phyloP scores from a whole-genome alignment of 2,888 invertebrate species.

The Keiferia lycopersicella region DNA sequence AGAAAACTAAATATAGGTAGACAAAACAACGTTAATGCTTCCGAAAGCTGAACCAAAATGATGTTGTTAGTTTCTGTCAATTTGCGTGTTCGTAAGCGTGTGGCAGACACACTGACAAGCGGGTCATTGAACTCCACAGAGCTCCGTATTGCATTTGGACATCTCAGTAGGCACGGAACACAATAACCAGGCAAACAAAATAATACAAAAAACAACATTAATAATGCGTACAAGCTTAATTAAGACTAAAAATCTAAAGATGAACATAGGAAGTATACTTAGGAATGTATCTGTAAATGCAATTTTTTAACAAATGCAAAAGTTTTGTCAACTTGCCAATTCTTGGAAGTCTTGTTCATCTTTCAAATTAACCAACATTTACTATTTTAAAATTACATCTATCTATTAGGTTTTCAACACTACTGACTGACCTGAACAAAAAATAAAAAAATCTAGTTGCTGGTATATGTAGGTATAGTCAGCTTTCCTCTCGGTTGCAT shows the following conservation, averaged over 20 bases:
- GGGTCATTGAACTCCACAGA: slow-evolving; percentile 16
- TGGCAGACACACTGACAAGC: slow-evolving; percentile 49
- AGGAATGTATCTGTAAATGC: background rate
- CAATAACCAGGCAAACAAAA: slow-evolving; percentile 30
- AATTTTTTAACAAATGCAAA: background rate
- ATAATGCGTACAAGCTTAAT: slow-evolving; percentile 16
- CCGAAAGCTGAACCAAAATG: slow-evolving; percentile 30
- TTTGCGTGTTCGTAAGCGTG: slow-evolving; percentile 50
- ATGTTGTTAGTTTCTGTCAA: slow-evolving; percentile 46
- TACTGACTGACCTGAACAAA: slow-evolving; percentile 49
- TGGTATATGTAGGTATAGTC: slow-evolving; percentile 37
- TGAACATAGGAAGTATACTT: slow-evolving; percentile 20
- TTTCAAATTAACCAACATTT: slow-evolving; percentile 22
- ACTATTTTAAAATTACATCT: slow-evolving; percentile 29
- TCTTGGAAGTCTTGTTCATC: slow-evolving; percentile 27
- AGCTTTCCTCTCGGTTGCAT: slow-evolving; percentile 36
- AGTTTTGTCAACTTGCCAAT: slow-evolving; percentile 16
- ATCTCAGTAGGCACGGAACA: slow-evolving; percentile 28
- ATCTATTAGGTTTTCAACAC: slow-evolving; percentile 37
- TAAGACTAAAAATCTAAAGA: slow-evolving; percentile 23
- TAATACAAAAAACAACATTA: slow-evolving; percentile 21
- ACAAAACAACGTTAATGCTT: slow-evolving; percentile 21
- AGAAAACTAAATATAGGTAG: background rate
- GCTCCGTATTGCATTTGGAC: slow-evolving; percentile 13
- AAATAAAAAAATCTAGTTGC: slow-evolving; percentile 38